Conservation (phyloP, 2,888 invertebrate species). For the Hydraecia micacea region DNA sequence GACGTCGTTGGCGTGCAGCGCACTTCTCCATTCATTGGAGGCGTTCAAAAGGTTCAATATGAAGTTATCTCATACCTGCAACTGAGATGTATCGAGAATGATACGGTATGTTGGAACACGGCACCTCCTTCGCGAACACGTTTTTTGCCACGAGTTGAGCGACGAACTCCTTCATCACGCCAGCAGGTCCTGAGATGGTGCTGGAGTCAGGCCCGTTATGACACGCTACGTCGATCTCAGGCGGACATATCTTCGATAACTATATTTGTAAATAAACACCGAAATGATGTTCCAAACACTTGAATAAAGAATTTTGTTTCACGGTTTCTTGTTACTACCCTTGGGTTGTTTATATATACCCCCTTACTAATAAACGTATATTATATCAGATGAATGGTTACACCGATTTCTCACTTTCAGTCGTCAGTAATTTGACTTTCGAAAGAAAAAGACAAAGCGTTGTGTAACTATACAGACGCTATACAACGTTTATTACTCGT, state of each 20-base stretch:
- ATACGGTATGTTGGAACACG: constrained; percentile 96
- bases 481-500: too few relatives aligned
- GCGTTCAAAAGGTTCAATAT: neutral
- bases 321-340: neutral
- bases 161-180: constrained; percentile 91
- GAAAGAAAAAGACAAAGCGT: too few relatives aligned
- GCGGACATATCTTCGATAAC: constrained; percentile 84
- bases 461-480: too few relatives aligned
- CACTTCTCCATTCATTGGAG: neutral
- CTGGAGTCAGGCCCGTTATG: constrained; percentile 90
- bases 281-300: neutral
- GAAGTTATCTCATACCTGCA: neutral
- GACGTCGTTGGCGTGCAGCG: too few relatives aligned
- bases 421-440: too few relatives aligned
- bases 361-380: too few relatives aligned
- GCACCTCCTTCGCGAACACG: constrained; percentile 84
- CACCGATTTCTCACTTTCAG: too few relatives aligned
- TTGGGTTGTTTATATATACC: neutral
- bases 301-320: neutral
- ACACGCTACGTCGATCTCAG: constrained; percentile 90
- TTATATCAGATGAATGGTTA: too few relatives aligned
- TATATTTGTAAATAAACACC: constrained; percentile 41
- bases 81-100: constrained; percentile 90
- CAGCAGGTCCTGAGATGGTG: constrained; percentile 94
- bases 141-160: constrained; percentile 78